A percentile compares a stretch with the other conserved stretches of the same genome.
phyloP scores from a whole-genome alignment of 2,888 invertebrate genomes.

The Brachylomia viminalis region DNA sequence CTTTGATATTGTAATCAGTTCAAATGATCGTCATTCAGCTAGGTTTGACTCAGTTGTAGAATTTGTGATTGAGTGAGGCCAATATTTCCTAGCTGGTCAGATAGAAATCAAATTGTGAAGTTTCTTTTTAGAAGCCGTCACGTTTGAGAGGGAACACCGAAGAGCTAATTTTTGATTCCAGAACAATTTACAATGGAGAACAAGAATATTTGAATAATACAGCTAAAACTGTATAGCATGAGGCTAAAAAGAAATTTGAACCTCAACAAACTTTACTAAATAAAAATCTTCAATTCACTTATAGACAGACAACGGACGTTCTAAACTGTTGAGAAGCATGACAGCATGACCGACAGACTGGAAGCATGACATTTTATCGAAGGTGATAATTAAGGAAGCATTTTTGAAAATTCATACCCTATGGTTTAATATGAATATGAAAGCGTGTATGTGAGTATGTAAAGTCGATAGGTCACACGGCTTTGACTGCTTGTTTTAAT shows the following conservation, averaged over 20 bases:
- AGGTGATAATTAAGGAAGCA: neutral
- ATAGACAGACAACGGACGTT: neutral
- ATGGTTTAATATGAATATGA: neutral
- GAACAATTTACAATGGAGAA: neutral
- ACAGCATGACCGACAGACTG: too few species aligned
- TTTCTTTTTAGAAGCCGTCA: neutral
- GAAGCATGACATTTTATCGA: neutral
- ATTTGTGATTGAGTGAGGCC: neutral
- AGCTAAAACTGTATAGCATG: neutral
- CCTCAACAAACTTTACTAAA: neutral
- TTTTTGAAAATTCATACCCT: neutral
- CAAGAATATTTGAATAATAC: neutral
- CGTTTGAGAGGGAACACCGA: neutral
- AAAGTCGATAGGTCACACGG: neutral
- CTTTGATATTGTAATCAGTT: constrained; percentile 6
- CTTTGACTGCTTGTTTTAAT: neutral
- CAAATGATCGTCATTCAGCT: neutral
- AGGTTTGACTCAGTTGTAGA: neutral
- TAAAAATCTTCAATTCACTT: neutral
- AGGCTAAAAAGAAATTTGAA: neutral
- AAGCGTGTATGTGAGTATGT: neutral
- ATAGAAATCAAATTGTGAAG: neutral
- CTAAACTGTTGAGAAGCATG: too few species aligned
- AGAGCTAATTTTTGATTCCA: neutral
- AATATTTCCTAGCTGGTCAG: neutral